Conservation (phyloP, 2,797 vertebrate species). For the Leptatherina wallacei region DNA sequence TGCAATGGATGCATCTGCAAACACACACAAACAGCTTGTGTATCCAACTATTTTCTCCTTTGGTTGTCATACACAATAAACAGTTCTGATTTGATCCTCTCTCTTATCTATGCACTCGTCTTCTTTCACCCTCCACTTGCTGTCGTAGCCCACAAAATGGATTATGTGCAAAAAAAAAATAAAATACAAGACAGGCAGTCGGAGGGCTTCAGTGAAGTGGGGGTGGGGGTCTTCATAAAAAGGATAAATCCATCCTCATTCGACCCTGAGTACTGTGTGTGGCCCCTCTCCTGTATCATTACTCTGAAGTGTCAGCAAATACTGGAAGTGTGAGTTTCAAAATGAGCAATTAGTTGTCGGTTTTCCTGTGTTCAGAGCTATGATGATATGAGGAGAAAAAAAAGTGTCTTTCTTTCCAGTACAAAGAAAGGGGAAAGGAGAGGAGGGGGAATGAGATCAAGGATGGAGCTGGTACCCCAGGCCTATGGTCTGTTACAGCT, state of each 20-base stretch:
- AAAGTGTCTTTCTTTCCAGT: conserved; percentile 9
- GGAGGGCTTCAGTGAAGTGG: conserved; percentile 9
- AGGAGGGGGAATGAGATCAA: conserved; percentile 49
- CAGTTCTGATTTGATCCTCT: conserved; percentile 35
- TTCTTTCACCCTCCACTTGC: conserved; percentile 57
- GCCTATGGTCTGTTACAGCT: conserved; percentile 66
- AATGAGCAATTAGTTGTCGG: conserved; percentile 56
- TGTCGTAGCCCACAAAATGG: conserved; percentile 61
- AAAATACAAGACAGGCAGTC: conserved; percentile 26
- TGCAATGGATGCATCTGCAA: conserved; percentile 1
- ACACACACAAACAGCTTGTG: neutral
- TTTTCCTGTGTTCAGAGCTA: conserved; percentile 30
- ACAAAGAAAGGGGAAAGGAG: conserved; percentile 7
- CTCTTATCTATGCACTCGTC: conserved; percentile 24
- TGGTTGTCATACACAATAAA: conserved; percentile 23
- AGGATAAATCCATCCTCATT: conserved; percentile 56
- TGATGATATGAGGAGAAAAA: conserved; percentile 39
- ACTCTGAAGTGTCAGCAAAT: conserved; percentile 14
- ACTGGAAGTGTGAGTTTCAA: conserved; percentile 34
- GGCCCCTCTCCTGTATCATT: conserved; percentile 34
- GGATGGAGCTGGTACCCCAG: conserved; percentile 46
- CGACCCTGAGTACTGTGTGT: conserved; percentile 38
- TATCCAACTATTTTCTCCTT: neutral
- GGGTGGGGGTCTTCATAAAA: conserved; percentile 42
- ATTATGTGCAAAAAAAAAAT: conserved; percentile 65